These are phyloP conservation scores for Slavum lentiscoides DNA, from an alignment of 2,888 invertebrate genomes.

Conservation along the genomic window DNA sequence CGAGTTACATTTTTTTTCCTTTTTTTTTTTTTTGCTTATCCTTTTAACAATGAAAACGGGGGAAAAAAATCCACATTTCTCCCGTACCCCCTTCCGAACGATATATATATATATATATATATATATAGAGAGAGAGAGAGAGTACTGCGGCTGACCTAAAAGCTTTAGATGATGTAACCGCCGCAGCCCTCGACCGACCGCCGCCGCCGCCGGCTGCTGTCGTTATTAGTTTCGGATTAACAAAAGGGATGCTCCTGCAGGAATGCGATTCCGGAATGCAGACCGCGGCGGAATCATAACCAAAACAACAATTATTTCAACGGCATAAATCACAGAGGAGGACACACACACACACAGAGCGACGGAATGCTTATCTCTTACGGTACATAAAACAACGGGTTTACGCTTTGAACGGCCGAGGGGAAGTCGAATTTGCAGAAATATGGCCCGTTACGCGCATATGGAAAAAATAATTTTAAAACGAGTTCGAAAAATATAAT, in stretches of 20 bases:
- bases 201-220: slow-evolving; percentile 8
- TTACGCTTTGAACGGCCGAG: slow-evolving; percentile 1
- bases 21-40: neutral
- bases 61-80: slow-evolving; percentile 20
- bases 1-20: neutral
- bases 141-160: slow-evolving; percentile 18
- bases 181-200: neutral
- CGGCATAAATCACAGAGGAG: slow-evolving; percentile 47
- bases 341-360: neutral
- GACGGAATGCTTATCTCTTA: slow-evolving; percentile 51
- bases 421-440: slow-evolving; percentile 30
- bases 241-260: slow-evolving; percentile 48
- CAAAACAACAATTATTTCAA: slow-evolving; percentile 52
- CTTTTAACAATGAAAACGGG: slow-evolving; percentile 15
- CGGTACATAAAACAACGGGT: slow-evolving; percentile 50
- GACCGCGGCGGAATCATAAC: slow-evolving; percentile 45
- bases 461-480: slow-evolving; percentile 39
- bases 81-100: neutral
- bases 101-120: neutral
- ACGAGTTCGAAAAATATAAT: neutral
- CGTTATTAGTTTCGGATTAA: slow-evolving; percentile 53
- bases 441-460: slow-evolving; percentile 37
- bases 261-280: slow-evolving; percentile 47
- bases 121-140: too few species aligned
- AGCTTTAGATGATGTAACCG: slow-evolving; percentile 27